Evolutionary conservation across 2,888 invertebrate species (phyloP).

Genomic region (Dichetophora obliterata): DNA sequence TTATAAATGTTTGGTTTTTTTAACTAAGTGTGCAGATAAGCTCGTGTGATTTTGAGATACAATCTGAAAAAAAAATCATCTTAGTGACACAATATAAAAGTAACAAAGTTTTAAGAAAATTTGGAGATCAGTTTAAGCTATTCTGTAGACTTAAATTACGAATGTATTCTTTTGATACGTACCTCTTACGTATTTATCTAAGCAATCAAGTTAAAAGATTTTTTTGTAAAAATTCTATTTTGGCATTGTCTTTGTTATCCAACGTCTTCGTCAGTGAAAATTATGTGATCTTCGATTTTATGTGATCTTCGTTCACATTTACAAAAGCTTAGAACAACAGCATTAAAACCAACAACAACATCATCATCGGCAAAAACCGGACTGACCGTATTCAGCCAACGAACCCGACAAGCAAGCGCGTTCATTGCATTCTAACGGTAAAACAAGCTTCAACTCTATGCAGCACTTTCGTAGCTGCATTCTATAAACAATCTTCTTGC

Average conservation of each 20-base stretch:
- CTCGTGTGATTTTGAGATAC: background rate
- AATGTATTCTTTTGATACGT: too few relatives aligned
- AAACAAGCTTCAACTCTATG: constrained; percentile 62
- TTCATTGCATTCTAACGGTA: constrained; percentile 69
- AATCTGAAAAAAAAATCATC: background rate
- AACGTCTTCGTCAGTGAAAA: background rate
- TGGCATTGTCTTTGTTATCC: background rate
- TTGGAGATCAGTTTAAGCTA: background rate
- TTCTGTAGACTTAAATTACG: too few relatives aligned
- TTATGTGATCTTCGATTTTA: constrained; percentile 24
- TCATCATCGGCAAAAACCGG: background rate
- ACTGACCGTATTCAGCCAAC: background rate
- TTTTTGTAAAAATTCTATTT: too few relatives aligned
- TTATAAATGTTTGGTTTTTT: background rate
- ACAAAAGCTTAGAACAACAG: background rate
- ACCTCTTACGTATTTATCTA: background rate
- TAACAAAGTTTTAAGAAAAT: background rate
- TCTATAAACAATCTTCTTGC: background rate
- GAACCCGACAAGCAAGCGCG: constrained; percentile 39
- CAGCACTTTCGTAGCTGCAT: constrained; percentile 5
- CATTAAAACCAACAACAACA: constrained; percentile 11
- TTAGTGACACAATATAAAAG: background rate
- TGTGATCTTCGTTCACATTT: background rate
- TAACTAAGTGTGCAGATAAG: background rate
- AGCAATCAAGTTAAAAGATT: background rate